These are phyloP conservation scores for Mastacembelus armatus DNA, from an alignment of 2,797 vertebrate species.

Conservation along the genomic window DNA sequence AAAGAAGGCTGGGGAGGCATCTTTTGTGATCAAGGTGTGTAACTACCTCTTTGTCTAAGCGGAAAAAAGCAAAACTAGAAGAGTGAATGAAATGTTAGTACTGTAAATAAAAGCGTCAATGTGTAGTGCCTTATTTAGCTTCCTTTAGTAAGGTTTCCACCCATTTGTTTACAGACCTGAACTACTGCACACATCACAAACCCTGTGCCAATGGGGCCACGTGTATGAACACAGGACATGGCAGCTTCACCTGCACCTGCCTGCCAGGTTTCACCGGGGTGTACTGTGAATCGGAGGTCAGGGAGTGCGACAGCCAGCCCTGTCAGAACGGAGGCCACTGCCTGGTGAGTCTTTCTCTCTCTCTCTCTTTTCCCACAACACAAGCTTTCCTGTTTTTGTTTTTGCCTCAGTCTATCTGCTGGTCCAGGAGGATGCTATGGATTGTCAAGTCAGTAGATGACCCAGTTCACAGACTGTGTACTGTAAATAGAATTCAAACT, in stretches of 20 bases:
- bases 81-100: not conserved
- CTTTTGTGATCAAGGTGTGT: constrained; percentile 92
- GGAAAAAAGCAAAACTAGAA: constrained; percentile 6
- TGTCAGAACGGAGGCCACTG: constrained; percentile 95
- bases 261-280: constrained; percentile 91
- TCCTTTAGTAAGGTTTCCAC: constrained; percentile 7
- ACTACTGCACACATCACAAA: constrained; percentile 98
- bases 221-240: constrained; percentile 96
- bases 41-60: not conserved
- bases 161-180: constrained; percentile 87
- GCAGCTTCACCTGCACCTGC: constrained; percentile 96
- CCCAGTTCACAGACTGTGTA: constrained; percentile 80
- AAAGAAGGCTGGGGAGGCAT: constrained; percentile 99
- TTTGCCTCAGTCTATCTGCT: constrained; percentile 79
- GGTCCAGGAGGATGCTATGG: constrained; percentile 81
- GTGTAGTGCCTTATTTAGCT: not conserved
- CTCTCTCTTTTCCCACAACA: constrained; percentile 84
- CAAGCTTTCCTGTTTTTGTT: constrained; percentile 87
- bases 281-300: constrained; percentile 94
- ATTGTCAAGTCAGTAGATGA: constrained; percentile 81
- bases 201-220: constrained; percentile 96
- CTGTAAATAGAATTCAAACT: constrained; percentile 79
- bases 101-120: not conserved
- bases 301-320: constrained; percentile 94
- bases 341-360: constrained; percentile 88